Conservation (phyloP, 1,140 invertebrate species). For the Formica selysi region DNA sequence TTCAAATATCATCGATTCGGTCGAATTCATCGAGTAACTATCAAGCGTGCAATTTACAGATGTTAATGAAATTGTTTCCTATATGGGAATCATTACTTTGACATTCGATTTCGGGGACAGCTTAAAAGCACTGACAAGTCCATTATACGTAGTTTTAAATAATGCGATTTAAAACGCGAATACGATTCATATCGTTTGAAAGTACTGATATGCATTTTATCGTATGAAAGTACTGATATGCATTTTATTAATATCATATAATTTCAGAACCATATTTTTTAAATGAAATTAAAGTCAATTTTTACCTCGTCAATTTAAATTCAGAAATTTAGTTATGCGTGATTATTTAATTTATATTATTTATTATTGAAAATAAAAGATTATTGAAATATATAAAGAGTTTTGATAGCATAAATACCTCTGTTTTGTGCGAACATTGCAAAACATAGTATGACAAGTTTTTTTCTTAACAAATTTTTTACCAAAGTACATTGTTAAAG, state of each 20-base stretch:
- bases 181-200: background rate
- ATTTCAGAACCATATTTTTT: slow-evolving; percentile 2
- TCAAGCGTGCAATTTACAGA: slow-evolving; percentile 42
- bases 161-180: slow-evolving; percentile 14
- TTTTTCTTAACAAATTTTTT: background rate
- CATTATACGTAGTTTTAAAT: slow-evolving; percentile 30
- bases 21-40: slow-evolving; percentile 5
- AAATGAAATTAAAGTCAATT: background rate
- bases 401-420: background rate
- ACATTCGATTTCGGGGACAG: slow-evolving; percentile 19
- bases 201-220: slow-evolving; percentile 10
- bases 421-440: background rate
- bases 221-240: slow-evolving; percentile 17
- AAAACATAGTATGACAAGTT: background rate
- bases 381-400: background rate
- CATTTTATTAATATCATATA: background rate
- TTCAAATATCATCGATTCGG: slow-evolving; percentile 37
- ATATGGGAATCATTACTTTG: slow-evolving; percentile 15
- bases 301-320: background rate
- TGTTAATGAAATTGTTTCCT: slow-evolving; percentile 47
- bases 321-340: background rate
- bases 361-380: slow-evolving; percentile 30
- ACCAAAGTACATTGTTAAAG: slow-evolving; percentile 14
- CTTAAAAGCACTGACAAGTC: slow-evolving; percentile 34
- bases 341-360: background rate